Conservation (phyloP, 2,113 vertebrate species). For the mouse (Mus musculus) region GRCm39 chr15:28004501-28005000, state of each 20-base stretch:
- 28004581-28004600: not conserved
- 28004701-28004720: not conserved
- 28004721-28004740: not conserved
- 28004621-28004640: not conserved
- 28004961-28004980: not conserved
- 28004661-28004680: conserved; percentile 9
- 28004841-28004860: not conserved
- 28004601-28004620: not conserved
- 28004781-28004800: not conserved
- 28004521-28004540: not conserved
- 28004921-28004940: not conserved
- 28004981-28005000: not conserved
- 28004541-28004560: conserved; percentile 4
- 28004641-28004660: not conserved
- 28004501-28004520: not conserved
- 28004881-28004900: not conserved
- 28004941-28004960: not conserved
- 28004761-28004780: not conserved
- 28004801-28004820: not conserved
- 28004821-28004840: not conserved
- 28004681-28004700: not conserved
- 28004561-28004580: not conserved
- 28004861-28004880: not conserved
- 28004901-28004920: not conserved
- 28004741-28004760: conserved; percentile 23